A percentile compares a stretch with the other conserved stretches of the same genome.
phyloP scores from a whole-genome alignment of 2,888 invertebrate genomes.

The Cephus pulcher region DNA sequence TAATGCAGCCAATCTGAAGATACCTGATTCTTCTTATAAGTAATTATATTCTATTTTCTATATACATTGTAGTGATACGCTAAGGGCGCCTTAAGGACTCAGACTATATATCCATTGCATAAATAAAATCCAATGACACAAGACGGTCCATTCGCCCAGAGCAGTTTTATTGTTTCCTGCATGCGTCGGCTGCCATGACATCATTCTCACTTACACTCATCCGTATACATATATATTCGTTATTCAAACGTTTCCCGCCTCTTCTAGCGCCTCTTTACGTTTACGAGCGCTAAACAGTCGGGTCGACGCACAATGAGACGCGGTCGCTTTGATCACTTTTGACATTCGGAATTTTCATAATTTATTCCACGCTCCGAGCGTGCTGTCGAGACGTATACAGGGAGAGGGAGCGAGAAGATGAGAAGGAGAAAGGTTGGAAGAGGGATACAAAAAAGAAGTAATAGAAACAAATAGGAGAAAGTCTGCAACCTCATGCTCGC shows the following conservation, averaged over 20 bases:
- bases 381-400: not conserved
- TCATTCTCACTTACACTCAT: constrained; percentile 41
- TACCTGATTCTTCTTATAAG: not conserved
- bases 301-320: constrained; percentile 45
- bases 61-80: not conserved
- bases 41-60: not conserved
- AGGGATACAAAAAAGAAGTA: not conserved
- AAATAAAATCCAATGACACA: constrained; percentile 31
- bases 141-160: constrained; percentile 23
- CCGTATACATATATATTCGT: constrained; percentile 18
- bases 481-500: not conserved
- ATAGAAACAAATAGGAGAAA: not conserved
- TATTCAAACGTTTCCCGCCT: constrained; percentile 25
- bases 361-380: constrained; percentile 47
- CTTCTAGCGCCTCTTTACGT: constrained; percentile 34
- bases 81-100: not conserved
- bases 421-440: not conserved
- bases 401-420: not conserved
- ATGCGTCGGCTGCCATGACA: constrained; percentile 36
- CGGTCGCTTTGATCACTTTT: constrained; percentile 58
- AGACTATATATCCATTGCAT: constrained; percentile 11
- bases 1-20: too few species aligned
- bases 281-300: constrained; percentile 44
- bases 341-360: constrained; percentile 60
- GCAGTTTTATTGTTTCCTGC: constrained; percentile 25